Percentiles rank a stretch among this genome's conserved stretches.
Conservation (phyloP, 2,888 invertebrate genomes). For the Fabriciana adippe region DNA sequence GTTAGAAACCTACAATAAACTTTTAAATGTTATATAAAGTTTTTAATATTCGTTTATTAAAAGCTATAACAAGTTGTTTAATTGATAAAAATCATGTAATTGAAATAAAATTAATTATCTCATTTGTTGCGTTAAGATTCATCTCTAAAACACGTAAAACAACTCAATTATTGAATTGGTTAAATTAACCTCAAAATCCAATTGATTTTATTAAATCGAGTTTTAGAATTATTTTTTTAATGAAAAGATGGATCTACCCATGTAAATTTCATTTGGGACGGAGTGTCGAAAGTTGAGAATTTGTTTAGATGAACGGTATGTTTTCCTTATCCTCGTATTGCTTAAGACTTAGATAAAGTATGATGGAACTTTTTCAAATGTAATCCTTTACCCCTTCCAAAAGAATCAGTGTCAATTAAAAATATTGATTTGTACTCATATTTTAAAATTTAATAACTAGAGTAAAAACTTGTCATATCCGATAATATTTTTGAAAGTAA, state of each 20-base stretch:
- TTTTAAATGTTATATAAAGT: neutral
- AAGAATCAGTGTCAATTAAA: too few species aligned
- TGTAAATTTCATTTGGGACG: neutral
- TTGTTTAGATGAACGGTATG: too few species aligned
- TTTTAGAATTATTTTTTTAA: neutral
- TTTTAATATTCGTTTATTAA: neutral
- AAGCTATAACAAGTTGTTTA: neutral
- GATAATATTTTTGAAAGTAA: too few species aligned
- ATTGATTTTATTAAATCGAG: neutral
- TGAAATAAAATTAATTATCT: constrained; percentile 2
- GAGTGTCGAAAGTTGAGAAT: too few species aligned
- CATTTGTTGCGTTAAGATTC: constrained; percentile 4
- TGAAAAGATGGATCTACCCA: neutral
- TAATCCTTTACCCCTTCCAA: too few species aligned
- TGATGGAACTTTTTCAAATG: too few species aligned
- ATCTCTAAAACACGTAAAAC: neutral
- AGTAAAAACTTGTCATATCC: too few species aligned
- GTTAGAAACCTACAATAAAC: too few species aligned
- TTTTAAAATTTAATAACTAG: too few species aligned
- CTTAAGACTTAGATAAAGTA: too few species aligned
- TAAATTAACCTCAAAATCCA: neutral
- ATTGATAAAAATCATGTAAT: neutral
- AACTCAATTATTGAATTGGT: neutral
- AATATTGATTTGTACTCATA: too few species aligned
- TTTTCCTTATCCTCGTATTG: too few species aligned